Evolutionary conservation across 2,797 vertebrate genomes (phyloP).

Genomic region (Mallotus villosus): DNA sequence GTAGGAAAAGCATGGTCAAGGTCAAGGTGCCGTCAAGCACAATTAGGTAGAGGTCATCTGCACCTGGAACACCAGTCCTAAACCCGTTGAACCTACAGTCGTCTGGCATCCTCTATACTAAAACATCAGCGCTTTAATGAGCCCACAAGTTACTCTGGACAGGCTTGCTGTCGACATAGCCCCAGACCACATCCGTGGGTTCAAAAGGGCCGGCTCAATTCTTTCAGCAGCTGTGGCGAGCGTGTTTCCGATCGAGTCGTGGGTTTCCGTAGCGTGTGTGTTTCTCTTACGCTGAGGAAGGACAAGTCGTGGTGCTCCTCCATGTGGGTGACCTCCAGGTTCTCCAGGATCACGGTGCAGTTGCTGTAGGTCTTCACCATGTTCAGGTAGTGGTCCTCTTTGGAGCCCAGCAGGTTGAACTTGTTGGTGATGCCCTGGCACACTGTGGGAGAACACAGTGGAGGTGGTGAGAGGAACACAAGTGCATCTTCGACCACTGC

Average conservation of each 20-base stretch:
- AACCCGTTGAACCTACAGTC: background rate
- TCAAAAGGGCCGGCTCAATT: conserved; percentile 12
- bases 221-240: conserved; percentile 6
- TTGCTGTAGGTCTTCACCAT: conserved; percentile 92
- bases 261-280: background rate
- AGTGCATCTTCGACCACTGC: too few relatives aligned
- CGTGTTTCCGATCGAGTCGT: background rate
- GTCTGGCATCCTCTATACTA: conserved; percentile 18
- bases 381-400: conserved; percentile 88
- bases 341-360: conserved; percentile 92
- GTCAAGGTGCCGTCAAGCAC: background rate
- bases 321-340: conserved; percentile 90
- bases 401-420: conserved; percentile 81
- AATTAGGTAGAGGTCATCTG: background rate
- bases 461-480: background rate
- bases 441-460: conserved; percentile 68
- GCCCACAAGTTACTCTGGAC: conserved; percentile 7
- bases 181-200: conserved; percentile 22
- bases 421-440: conserved; percentile 89
- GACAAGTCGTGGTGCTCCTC: conserved; percentile 82
- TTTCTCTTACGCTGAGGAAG: conserved; percentile 84
- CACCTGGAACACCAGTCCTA: background rate
- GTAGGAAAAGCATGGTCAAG: background rate
- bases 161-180: conserved; percentile 10
- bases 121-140: conserved; percentile 8